phyloP scores from a whole-genome alignment of 2,113 vertebrate genomes.

The Cyanoderma ruficeps region DNA sequence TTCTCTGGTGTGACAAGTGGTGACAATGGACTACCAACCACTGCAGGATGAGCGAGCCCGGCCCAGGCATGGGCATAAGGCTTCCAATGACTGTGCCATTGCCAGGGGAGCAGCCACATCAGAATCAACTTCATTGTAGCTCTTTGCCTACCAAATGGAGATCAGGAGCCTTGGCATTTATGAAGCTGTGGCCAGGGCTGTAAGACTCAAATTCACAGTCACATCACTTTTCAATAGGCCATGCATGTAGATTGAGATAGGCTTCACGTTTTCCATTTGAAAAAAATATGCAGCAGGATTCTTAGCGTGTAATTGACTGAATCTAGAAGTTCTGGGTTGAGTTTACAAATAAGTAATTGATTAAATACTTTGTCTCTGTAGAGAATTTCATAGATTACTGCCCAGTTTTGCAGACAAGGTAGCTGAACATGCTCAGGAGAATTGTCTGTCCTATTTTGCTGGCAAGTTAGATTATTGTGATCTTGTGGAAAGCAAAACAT shows the following conservation, averaged over 20 bases:
- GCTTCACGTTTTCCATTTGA: neutral
- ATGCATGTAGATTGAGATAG: neutral
- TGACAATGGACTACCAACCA: neutral
- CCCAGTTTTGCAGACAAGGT: neutral
- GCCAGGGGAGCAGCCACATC: neutral
- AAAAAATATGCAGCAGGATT: neutral
- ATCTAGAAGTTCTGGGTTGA: neutral
- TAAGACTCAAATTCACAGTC: neutral
- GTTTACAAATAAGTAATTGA: neutral
- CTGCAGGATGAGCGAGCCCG: neutral
- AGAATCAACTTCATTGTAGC: neutral
- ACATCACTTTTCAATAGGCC: neutral
- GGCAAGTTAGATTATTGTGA: neutral
- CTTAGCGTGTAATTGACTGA: neutral
- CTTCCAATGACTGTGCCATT: neutral
- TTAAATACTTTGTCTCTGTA: neutral
- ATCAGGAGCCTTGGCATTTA: neutral
- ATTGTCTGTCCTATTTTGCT: neutral
- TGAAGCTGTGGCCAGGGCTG: neutral
- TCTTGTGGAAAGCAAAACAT: neutral
- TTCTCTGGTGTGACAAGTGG: neutral
- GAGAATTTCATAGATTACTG: neutral
- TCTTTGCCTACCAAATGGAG: neutral
- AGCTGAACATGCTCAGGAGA: neutral
- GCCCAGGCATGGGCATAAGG: fast-evolving